Conservation (phyloP, 2,113 vertebrate genomes). For the Gadus macrocephalus region DNA sequence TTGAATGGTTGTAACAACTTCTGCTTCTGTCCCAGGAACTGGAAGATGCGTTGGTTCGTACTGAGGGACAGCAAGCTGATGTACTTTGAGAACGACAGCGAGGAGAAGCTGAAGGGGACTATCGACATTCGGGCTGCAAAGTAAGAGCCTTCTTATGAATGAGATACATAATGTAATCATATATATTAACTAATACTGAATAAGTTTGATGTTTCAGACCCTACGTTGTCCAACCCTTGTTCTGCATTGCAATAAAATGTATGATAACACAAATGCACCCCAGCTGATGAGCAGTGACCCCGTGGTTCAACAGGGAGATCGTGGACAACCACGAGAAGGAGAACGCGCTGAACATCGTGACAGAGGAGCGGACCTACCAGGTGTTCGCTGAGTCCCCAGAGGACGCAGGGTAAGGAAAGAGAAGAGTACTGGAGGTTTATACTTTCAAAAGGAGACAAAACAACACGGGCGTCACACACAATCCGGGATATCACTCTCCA, state of each 20-base stretch:
- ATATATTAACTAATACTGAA: no score
- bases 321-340: slow-evolving; percentile 93
- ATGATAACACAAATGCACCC: no score
- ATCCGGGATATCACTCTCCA: no score
- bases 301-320: slow-evolving; percentile 73
- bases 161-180: no score
- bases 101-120: slow-evolving; percentile 89
- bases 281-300: no score
- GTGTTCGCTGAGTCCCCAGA: slow-evolving; percentile 91
- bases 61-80: slow-evolving; percentile 86
- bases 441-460: no score
- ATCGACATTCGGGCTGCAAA: slow-evolving; percentile 86
- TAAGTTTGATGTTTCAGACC: no score
- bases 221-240: no score
- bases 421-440: no score
- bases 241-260: no score
- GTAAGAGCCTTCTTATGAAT: slow-evolving; percentile 52
- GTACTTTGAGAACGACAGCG: slow-evolving; percentile 91
- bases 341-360: slow-evolving; percentile 89
- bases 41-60: slow-evolving; percentile 95
- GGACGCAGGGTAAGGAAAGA: slow-evolving; percentile 78
- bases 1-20: slow-evolving; percentile 22
- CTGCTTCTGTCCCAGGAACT: slow-evolving; percentile 70
- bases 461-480: no score
- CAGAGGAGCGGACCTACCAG: slow-evolving; percentile 86